Evolutionary conservation across 2,888 invertebrate genomes (phyloP), one percentile per base, ranked within the genome.

Genomic region (Trichogramma evanescens): DNA sequence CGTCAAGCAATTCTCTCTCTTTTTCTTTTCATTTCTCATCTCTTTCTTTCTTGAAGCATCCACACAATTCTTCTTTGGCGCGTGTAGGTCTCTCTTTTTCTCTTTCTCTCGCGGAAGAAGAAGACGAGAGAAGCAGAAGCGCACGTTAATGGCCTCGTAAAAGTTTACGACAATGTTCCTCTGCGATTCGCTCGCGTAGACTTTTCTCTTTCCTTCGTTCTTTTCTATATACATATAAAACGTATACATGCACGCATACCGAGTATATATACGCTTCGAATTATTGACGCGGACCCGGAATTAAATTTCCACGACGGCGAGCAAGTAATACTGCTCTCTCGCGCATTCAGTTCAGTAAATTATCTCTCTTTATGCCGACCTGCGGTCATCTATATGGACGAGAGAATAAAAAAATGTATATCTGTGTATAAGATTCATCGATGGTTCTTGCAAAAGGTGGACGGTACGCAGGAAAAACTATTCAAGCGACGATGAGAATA

Each of bases 131-230:
- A 65, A 59, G 64, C 51, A 54, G 13, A 38, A 72, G 71, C 64
- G 69, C 70, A 73, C 76, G 74, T 77, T 77, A 77, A 77, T 74
- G 72, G 70, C 73, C 66, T 75, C 77, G 72, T 77, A 77, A 77
- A 77, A 76, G 75, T 76, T 76, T 76, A 77, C 76, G 76, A 76
- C 76, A 74, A 75, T 76, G 77, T 75, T 72, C 74, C 70, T 71
- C 69, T 70, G 71, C 75, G 71, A 73, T 73, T 72, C 71, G 69
- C 68, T 68, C 67, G 68, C 63, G 66, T 26, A 26, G 26, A 66
- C 68, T 68, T 57, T 67, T 66, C 68, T 61, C 54, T 54, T 59
- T 63, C 39, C 56, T 51, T 39, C 56, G 41, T 42, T 51, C 6
- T 53, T 26, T 26, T 2, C 26, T 26, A 26, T 26, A n/a, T 45